These are phyloP conservation scores for Mythimna lalbum DNA, from an alignment of 2,888 invertebrate species.

Conservation along the genomic window DNA sequence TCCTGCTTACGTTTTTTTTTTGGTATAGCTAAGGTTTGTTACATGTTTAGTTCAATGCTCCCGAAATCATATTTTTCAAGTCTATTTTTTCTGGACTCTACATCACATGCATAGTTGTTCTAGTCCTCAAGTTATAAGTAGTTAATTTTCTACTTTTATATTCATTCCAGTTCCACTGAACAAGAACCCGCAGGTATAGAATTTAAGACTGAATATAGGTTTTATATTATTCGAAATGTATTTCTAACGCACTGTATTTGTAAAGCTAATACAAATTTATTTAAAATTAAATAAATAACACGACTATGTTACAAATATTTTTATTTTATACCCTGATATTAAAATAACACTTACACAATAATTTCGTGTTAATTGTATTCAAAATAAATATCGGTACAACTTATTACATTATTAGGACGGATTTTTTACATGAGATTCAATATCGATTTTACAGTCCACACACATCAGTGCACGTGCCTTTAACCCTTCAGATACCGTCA, in stretches of 20 bases:
- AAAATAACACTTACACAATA: slow-evolving; percentile 19
- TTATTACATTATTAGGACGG: slow-evolving; percentile 43
- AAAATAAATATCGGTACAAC: slow-evolving; percentile 24
- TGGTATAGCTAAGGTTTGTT: background rate
- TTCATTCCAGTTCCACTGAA: slow-evolving; percentile 59
- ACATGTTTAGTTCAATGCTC: background rate
- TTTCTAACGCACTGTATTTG: slow-evolving; percentile 54
- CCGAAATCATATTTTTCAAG: background rate
- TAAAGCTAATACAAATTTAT: slow-evolving; percentile 54
- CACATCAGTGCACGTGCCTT: slow-evolving; percentile 23
- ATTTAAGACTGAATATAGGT: slow-evolving; percentile 81
- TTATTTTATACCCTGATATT: slow-evolving; percentile 52
- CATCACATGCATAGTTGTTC: slow-evolving; percentile 55
- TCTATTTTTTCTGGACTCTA: slow-evolving; percentile 20
- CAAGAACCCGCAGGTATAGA: slow-evolving; percentile 56
- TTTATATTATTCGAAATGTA: slow-evolving; percentile 68
- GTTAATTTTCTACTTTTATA: slow-evolving; percentile 72
- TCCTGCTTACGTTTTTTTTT: background rate
- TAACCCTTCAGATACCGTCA: no score
- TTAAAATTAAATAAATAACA: slow-evolving; percentile 59
- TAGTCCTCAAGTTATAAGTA: slow-evolving; percentile 60
- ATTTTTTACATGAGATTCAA: slow-evolving; percentile 42
- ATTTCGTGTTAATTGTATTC: slow-evolving; percentile 14
- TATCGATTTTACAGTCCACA: slow-evolving; percentile 33
- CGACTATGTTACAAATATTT: slow-evolving; percentile 45